A percentile compares a stretch with the other conserved stretches of the same genome.
These are phyloP conservation scores for Spodoptera frugiperda DNA, from an alignment of 1,140 invertebrate species.

Conservation along the genomic window DNA sequence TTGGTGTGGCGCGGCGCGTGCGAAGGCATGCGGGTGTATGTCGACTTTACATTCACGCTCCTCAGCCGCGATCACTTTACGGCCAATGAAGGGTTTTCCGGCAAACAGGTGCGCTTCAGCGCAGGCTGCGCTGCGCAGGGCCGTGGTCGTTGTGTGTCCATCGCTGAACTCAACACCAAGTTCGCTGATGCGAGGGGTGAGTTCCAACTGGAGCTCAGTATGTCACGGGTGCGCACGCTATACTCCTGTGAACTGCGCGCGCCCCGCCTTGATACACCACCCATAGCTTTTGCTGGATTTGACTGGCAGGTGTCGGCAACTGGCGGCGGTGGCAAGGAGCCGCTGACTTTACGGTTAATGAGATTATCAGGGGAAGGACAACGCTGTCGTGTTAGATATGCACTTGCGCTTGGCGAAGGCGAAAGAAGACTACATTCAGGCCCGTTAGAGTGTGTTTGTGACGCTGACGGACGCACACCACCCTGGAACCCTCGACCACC, in stretches of 20 bases:
- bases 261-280: slow-evolving; percentile 83
- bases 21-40: slow-evolving; percentile 91
- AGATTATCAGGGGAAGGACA: slow-evolving; percentile 94
- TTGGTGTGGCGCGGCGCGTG: slow-evolving; percentile 92
- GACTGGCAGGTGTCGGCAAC: slow-evolving; percentile 94
- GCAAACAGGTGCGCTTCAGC: slow-evolving; percentile 91
- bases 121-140: slow-evolving; percentile 91
- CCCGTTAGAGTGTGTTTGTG: slow-evolving; percentile 91
- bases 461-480: slow-evolving; percentile 90
- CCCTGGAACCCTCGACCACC: slow-evolving; percentile 90
- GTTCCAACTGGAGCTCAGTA: slow-evolving; percentile 93
- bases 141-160: slow-evolving; percentile 92
- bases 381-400: slow-evolving; percentile 92
- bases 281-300: slow-evolving; percentile 88
- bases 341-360: slow-evolving; percentile 89
- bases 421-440: slow-evolving; percentile 92
- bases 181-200: slow-evolving; percentile 95
- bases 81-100: slow-evolving; percentile 93
- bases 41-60: slow-evolving; percentile 94
- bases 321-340: slow-evolving; percentile 88
- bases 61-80: slow-evolving; percentile 95
- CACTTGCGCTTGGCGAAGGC: slow-evolving; percentile 90
- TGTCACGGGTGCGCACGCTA: slow-evolving; percentile 92
- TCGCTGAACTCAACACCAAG: slow-evolving; percentile 91
- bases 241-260: slow-evolving; percentile 91